Evolutionary conservation across 1,140 invertebrate genomes (phyloP), one percentile per base, ranked within the genome.

Genomic region (Saxidomus purpurata): DNA sequence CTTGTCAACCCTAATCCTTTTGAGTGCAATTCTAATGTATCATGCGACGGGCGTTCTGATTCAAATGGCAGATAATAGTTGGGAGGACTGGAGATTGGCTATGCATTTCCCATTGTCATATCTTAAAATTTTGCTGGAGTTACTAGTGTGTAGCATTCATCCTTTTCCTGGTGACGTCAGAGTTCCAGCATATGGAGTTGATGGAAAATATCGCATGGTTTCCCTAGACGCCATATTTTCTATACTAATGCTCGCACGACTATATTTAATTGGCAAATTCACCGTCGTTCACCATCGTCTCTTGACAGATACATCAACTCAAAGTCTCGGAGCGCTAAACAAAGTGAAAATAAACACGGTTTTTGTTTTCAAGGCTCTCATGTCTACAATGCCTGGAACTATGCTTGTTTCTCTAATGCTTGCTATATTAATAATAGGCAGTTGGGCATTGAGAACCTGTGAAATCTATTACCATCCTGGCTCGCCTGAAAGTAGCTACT

Each of bases 301-400:
- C 17, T 92, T 95, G 34, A 94, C 94, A 0, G 94, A 96, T 84
- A 93, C 94, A 6, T 94, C 95, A 4, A 95, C 95, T 0, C 95
- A 95, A 84, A 95, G 94, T 89, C 91, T 96, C 25, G 95, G 94
- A 0, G 95, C 95, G 11, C 91, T 96, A 13, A 96, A 95, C 87
- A 94, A 95, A 55, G 95, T 96, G 4, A 94, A 95, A 71, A 95
- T 95, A 38, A 94, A 94, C 91, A 93, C 94, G n/a, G 87, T 91
- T 22, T 96, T 96, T 90, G 94, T 96, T 31, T 95, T 96, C 91
- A 96, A 95, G 89, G 95, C 95, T 28, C 91, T 95, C 0, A 96
- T 96, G 95, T 94, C 93, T 2, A 92, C 95, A 13, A 94, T 93
- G 69, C 95, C 95, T 8, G 95, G 94, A 34, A 94, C 92, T 13